Percentiles rank a stretch among this genome's conserved stretches.
Conservation (phyloP, 2,888 invertebrate genomes). For the Lasius fuliginosus region DNA sequence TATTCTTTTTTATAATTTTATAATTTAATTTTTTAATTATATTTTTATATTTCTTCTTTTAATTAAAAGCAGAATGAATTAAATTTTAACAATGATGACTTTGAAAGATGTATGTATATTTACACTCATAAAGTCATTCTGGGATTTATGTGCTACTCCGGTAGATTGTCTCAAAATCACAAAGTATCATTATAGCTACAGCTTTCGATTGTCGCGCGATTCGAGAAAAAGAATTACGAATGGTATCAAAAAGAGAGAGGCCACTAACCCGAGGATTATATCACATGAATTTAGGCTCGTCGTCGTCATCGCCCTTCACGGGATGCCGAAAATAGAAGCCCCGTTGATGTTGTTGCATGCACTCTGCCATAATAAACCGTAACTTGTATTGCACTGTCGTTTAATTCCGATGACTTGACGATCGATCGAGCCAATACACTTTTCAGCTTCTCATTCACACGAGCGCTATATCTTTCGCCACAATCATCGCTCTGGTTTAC, state of each 20-base stretch:
- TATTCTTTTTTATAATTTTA: background rate
- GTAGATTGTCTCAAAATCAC: background rate
- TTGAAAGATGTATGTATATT: background rate
- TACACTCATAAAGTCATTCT: background rate
- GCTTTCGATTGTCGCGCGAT: conserved; percentile 43
- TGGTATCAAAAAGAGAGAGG: conserved; percentile 77
- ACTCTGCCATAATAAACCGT: conserved; percentile 71
- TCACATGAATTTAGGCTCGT: conserved; percentile 75
- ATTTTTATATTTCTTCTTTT: background rate
- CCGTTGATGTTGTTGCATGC: conserved; percentile 71
- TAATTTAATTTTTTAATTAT: background rate
- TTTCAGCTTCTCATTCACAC: conserved; percentile 33
- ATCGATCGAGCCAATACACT: background rate
- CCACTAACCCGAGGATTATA: conserved; percentile 82
- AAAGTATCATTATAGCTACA: background rate
- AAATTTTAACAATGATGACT: background rate
- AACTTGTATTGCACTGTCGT: conserved; percentile 60
- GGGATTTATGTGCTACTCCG: background rate
- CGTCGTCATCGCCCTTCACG: conserved; percentile 72
- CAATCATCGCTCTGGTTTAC: conserved; percentile 13
- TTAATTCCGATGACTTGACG: conserved; percentile 61
- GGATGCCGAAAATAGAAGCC: conserved; percentile 79
- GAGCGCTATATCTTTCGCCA: conserved; percentile 2
- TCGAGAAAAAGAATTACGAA: conserved; percentile 68
- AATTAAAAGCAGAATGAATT: background rate